Percentiles rank a stretch among this genome's conserved stretches.
Evolutionary conservation across 2,113 vertebrate genomes (phyloP).

Genomic region (Carassius gibelio): DNA sequence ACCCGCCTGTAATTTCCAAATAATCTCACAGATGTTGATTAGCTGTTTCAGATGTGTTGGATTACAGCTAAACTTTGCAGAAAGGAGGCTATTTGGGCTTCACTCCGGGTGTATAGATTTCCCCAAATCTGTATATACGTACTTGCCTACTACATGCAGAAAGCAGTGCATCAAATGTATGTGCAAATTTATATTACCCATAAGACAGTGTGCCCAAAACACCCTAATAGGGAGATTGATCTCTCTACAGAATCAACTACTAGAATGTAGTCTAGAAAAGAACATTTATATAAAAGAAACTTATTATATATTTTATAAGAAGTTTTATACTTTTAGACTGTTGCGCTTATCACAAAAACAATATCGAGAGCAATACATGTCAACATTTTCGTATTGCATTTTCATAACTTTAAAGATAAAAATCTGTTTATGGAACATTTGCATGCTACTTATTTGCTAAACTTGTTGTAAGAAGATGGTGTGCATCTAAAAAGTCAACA

Average conservation of each 20-base stretch:
- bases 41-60: neutral
- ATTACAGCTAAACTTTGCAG: neutral
- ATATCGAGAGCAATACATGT: no score
- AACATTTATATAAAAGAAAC: neutral
- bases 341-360: neutral
- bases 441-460: neutral
- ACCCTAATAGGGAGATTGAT: neutral
- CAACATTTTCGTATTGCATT: neutral
- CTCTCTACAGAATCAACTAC: neutral
- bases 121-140: neutral
- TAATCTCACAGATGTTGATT: neutral
- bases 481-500: neutral
- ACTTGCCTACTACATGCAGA: neutral
- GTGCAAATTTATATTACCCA: neutral
- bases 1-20: neutral
- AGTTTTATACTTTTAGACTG: neutral
- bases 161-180: no score
- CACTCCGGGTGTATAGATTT: neutral
- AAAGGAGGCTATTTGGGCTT: neutral
- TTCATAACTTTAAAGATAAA: neutral
- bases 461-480: neutral
- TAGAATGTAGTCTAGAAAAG: neutral
- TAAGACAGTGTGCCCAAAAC: neutral
- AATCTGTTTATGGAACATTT: neutral
- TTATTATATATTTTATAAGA: no score